Percentiles rank a stretch among this genome's conserved stretches.
Conservation (phyloP, 2,797 vertebrate species). For the Bryconaethiops microstoma region DNA sequence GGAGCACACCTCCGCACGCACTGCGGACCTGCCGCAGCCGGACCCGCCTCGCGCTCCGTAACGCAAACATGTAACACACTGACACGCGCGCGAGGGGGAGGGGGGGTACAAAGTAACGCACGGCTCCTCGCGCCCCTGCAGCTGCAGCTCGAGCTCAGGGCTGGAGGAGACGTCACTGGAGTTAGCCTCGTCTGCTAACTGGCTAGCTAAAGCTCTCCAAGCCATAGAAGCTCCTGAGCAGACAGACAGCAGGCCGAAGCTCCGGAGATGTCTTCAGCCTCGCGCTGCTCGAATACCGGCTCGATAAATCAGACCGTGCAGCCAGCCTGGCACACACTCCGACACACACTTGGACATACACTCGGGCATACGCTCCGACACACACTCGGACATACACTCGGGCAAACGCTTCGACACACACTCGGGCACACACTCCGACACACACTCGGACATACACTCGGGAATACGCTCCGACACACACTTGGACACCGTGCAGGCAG, state of each 20-base stretch:
- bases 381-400: too few species aligned
- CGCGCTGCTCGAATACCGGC: not conserved
- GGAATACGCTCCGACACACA: too few species aligned
- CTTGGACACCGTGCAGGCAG: too few species aligned
- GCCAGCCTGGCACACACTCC: constrained; percentile 3
- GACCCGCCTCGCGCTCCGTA: not conserved
- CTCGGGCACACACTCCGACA: too few species aligned
- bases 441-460: too few species aligned
- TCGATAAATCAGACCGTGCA: not conserved
- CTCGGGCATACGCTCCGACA: too few species aligned
- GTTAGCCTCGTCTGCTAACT: constrained; percentile 51
- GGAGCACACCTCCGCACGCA: constrained; percentile 47
- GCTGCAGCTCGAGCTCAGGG: constrained; percentile 26
- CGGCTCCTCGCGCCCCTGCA: not conserved
- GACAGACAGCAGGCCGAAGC: not conserved
- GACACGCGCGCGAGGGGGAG: not conserved
- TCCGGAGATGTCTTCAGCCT: too few species aligned
- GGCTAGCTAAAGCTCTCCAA: constrained; percentile 27
- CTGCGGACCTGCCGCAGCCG: not conserved
- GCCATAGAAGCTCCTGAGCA: constrained; percentile 54
- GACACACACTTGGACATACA: constrained; percentile 21
- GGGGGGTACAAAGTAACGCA: not conserved
- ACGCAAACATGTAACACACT: constrained; percentile 2
- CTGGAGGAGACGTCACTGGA: constrained; percentile 45
- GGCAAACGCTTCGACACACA: too few species aligned